Evolutionary conservation across 2,113 vertebrate species (phyloP), one percentile per base, ranked within the genome.

Genomic region (Psittacula cyanocephala): DNA sequence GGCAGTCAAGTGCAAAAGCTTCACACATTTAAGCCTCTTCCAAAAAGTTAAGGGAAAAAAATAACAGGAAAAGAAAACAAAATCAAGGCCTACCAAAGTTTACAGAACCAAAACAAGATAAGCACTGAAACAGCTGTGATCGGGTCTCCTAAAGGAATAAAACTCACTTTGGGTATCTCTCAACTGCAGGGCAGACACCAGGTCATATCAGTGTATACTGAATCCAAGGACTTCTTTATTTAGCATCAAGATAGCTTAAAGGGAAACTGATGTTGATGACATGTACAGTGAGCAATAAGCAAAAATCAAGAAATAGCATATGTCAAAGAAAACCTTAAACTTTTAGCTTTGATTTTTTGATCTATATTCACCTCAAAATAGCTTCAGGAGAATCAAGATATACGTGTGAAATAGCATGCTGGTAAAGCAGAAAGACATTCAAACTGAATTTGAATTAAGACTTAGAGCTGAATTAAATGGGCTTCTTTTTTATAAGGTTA

Each of bases 381-480:
- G 4, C 24, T 87, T 70, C 63, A 71, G 71, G 23, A 88, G 17
- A 88, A 88, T 81, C 84, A 90, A 72, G n/a, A 68, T 16, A 17
- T 33, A 60, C 20, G 70, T 88, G 65, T n/a, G n/a, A 93, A 96
- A 95, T 55, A 63, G 22, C 43, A 81, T 39, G 59, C 35, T 77
- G 74, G 67, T 74, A 93, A 80, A 87, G 18, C 44, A 82, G 85
- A 77, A 92, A 64, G 53, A 31, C 29, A 70, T 81, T 88, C 28
- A 90, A 79, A 89, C 12, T 74, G 31, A 91, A 91, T 94, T 78
- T 92, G 39, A 93, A 95, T 85, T 80, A 77, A 72, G 31, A 55
- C 10, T 89, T 82, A 8, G 18, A 81, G 19, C 9, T 76, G 70
- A 71, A 85, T 89, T 71, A 68, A 89, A 87, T 59, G 85, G 10